These are phyloP conservation scores for Drosophila meridionalis DNA, from an alignment of 2,888 invertebrate genomes.

Conservation along the genomic window DNA sequence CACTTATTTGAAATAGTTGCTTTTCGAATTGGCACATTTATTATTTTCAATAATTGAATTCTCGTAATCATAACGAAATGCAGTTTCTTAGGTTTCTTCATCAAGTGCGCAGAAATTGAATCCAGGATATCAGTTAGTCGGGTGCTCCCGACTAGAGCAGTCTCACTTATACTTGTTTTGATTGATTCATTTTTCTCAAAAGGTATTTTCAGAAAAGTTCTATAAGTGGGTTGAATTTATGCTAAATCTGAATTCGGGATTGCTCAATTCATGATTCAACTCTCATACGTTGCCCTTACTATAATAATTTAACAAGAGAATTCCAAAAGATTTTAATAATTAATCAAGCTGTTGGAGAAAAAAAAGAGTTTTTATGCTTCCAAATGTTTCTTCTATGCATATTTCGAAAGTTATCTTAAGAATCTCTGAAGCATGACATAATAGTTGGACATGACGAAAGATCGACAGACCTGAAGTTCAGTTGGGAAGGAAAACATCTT, in stretches of 20 bases:
- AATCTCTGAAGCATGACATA: constrained; percentile 13
- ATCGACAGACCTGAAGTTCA: constrained; percentile 4
- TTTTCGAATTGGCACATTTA: no score
- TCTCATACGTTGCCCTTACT: no score
- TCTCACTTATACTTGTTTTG: no score
- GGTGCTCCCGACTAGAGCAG: no score
- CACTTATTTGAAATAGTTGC: not conserved
- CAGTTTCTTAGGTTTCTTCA: no score
- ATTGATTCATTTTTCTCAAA: not conserved
- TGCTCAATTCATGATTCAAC: not conserved
- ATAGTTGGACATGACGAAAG: constrained; percentile 10
- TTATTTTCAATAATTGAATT: no score
- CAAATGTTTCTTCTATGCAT: not conserved
- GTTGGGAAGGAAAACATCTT: constrained; percentile 35
- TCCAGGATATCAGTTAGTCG: no score
- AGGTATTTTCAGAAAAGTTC: not conserved
- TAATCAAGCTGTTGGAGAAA: not conserved
- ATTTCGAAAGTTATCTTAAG: not conserved
- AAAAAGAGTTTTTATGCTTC: not conserved
- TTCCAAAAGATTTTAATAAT: not conserved
- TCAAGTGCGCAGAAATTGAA: no score
- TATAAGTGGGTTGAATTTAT: not conserved
- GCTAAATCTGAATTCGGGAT: not conserved
- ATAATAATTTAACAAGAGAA: not conserved
- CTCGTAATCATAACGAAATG: no score